A percentile compares a stretch with the other conserved stretches of the same genome.
These are phyloP conservation scores for Odontesthes bonariensis DNA, from an alignment of 2,113 vertebrate species.

Conservation along the genomic window DNA sequence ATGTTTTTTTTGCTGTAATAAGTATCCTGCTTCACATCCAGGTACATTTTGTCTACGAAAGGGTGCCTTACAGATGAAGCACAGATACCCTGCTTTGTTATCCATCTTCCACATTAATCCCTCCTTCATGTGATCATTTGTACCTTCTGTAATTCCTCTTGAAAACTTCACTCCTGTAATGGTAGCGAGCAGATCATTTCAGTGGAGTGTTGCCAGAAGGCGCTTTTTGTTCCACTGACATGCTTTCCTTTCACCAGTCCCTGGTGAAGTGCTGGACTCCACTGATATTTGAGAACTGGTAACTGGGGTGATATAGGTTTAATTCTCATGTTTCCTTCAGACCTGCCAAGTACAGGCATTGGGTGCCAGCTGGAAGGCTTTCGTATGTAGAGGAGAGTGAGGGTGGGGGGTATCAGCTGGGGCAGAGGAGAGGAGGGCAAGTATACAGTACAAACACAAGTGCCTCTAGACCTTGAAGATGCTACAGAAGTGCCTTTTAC, in stretches of 20 bases:
- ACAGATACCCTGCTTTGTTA: background rate
- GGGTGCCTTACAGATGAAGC: background rate
- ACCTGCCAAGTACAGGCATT: slow-evolving; percentile 82
- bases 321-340: slow-evolving; percentile 81
- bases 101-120: slow-evolving; percentile 27
- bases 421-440: slow-evolving; percentile 67
- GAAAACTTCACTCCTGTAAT: slow-evolving; percentile 73
- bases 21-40: slow-evolving; percentile 6
- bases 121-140: slow-evolving; percentile 39
- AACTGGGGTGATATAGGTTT: slow-evolving; percentile 85
- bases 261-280: slow-evolving; percentile 85
- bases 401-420: slow-evolving; percentile 62
- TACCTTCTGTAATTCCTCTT: slow-evolving; percentile 54
- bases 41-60: background rate
- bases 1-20: background rate
- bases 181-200: slow-evolving; percentile 61
- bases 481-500: slow-evolving; percentile 68
- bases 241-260: slow-evolving; percentile 76
- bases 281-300: slow-evolving; percentile 86
- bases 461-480: slow-evolving; percentile 76
- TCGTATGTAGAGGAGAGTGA: slow-evolving; percentile 55
- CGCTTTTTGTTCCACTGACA: slow-evolving; percentile 75
- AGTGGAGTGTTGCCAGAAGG: slow-evolving; percentile 75
- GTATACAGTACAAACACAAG: slow-evolving; percentile 67
- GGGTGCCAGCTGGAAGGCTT: slow-evolving; percentile 88